phyloP scores from a whole-genome alignment of 1,140 invertebrate genomes.

The Apis florea region DNA sequence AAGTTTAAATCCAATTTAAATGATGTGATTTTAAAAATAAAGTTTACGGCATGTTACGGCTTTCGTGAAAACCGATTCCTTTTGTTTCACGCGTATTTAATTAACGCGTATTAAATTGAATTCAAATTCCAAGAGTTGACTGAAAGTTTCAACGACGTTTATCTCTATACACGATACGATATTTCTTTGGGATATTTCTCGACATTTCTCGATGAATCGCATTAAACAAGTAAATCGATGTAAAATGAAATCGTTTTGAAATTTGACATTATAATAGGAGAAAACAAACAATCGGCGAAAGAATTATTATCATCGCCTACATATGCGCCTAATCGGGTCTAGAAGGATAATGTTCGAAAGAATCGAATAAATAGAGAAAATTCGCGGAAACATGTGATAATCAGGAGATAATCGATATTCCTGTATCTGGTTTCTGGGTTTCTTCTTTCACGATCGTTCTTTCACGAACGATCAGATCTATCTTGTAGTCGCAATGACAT shows the following conservation, averaged over 20 bases:
- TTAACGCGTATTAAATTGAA: conserved; percentile 9
- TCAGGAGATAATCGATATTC: neutral
- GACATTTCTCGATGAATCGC: neutral
- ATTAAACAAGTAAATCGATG: neutral
- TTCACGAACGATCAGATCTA: neutral
- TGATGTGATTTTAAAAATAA: neutral
- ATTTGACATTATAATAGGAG: neutral
- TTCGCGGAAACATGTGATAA: neutral
- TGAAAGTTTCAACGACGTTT: neutral
- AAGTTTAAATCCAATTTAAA: neutral
- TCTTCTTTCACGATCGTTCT: too few species aligned
- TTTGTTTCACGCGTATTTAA: neutral
- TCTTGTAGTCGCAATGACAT: neutral
- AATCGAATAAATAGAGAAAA: neutral
- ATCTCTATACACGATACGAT: neutral
- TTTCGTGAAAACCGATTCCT: neutral
- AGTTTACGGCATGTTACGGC: neutral
- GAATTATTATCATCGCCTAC: conserved; percentile 2
- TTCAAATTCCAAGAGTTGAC: neutral
- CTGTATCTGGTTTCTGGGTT: neutral
- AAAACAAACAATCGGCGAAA: neutral
- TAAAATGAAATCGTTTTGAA: neutral
- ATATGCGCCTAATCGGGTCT: neutral
- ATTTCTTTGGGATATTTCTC: neutral
- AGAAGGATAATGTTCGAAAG: neutral